These are phyloP conservation scores for Anoncus sp. DNA, from an alignment of 2,888 invertebrate genomes.

Conservation along the genomic window DNA sequence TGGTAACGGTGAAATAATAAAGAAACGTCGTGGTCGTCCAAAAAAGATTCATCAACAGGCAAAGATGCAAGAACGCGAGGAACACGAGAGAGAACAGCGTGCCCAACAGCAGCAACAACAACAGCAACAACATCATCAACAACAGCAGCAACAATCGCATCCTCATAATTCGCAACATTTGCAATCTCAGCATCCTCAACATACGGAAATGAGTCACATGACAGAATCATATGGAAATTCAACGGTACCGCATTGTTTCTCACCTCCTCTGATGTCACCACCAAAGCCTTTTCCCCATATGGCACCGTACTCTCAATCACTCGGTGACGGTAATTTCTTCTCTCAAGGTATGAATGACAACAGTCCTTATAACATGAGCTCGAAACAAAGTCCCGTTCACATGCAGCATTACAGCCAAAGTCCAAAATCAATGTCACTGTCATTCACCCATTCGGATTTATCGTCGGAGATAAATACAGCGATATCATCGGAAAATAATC, in stretches of 20 bases:
- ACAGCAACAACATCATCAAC: constrained; percentile 70
- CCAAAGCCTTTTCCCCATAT: constrained; percentile 81
- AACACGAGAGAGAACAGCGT: constrained; percentile 76
- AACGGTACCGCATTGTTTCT: constrained; percentile 78
- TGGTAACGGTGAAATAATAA: constrained; percentile 87
- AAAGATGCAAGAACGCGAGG: constrained; percentile 78
- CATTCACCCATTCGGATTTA: constrained; percentile 89
- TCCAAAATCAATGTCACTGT: constrained; percentile 83
- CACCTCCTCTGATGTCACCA: constrained; percentile 80
- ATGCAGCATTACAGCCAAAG: constrained; percentile 82
- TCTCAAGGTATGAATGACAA: constrained; percentile 79
- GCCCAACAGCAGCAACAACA: constrained; percentile 73
- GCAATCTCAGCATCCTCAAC: constrained; percentile 73
- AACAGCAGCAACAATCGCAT: constrained; percentile 70
- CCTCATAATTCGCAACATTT: constrained; percentile 69
- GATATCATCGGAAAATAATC: constrained; percentile 88
- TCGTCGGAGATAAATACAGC: constrained; percentile 92
- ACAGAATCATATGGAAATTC: constrained; percentile 76
- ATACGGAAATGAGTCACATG: constrained; percentile 74
- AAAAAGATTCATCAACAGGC: constrained; percentile 89
- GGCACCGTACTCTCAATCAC: constrained; percentile 79
- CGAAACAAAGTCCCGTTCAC: constrained; percentile 83
- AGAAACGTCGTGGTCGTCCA: constrained; percentile 94
- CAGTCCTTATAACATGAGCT: constrained; percentile 79
- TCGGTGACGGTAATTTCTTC: constrained; percentile 78